Evolutionary conservation across 2,797 vertebrate genomes (phyloP).

Genomic region (Masticophis lateralis): DNA sequence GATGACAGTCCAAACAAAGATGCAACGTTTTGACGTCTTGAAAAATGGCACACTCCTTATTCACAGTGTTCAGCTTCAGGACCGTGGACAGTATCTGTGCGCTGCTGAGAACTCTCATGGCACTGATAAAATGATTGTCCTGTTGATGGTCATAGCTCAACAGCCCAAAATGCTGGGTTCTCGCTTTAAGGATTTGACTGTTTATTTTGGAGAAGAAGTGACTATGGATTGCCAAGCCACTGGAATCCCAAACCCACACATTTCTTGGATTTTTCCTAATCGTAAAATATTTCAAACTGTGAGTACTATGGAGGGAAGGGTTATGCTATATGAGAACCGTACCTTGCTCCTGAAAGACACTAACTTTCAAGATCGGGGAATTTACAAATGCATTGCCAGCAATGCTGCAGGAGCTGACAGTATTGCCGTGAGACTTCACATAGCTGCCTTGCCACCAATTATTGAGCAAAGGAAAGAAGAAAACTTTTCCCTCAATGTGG

Average conservation of each 20-base stretch:
- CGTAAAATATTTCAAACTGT: constrained; percentile 69
- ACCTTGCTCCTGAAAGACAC: constrained; percentile 79
- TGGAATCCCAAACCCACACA: constrained; percentile 77
- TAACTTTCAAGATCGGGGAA: constrained; percentile 77
- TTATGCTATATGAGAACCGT: constrained; percentile 76
- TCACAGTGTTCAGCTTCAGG: constrained; percentile 75
- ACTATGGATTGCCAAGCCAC: constrained; percentile 80
- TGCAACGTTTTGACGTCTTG: constrained; percentile 83
- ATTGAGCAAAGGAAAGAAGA: constrained; percentile 80
- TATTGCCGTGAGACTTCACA: constrained; percentile 79
- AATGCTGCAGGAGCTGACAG: constrained; percentile 81
- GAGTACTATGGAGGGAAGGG: constrained; percentile 58
- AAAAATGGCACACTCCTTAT: constrained; percentile 85
- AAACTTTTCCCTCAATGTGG: constrained; percentile 76
- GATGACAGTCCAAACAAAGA: constrained; percentile 75
- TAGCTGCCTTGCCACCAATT: constrained; percentile 78
- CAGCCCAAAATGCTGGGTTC: constrained; percentile 77
- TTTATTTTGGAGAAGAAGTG: constrained; percentile 76
- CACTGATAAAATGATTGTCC: constrained; percentile 70
- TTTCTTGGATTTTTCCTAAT: constrained; percentile 88
- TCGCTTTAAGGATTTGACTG: constrained; percentile 76
- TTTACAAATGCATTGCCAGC: constrained; percentile 86
- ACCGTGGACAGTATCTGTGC: constrained; percentile 86
- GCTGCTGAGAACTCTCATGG: constrained; percentile 82
- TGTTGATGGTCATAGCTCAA: constrained; percentile 76